Conservation (phyloP, 1,140 invertebrate species). For the Cherax quadricarinatus region DNA sequence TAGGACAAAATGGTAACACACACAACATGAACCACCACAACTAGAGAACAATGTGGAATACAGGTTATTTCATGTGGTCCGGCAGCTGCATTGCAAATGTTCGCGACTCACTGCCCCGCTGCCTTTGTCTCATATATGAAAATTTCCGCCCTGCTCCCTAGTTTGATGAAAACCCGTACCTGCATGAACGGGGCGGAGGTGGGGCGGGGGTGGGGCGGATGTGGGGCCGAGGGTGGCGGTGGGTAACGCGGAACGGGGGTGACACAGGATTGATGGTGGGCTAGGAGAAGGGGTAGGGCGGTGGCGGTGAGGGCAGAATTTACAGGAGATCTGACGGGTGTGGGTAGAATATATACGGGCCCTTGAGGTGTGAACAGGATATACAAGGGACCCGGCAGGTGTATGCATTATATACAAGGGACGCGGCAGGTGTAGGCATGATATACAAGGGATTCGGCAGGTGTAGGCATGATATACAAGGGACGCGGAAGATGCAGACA, state of each 20-base stretch:
- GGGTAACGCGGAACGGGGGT: too few species aligned
- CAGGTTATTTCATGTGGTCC: neutral
- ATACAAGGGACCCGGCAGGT: too few species aligned
- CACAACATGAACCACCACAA: neutral
- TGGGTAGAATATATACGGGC: neutral
- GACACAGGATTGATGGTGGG: neutral
- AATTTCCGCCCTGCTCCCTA: neutral
- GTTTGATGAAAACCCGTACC: neutral
- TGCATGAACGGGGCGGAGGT: neutral
- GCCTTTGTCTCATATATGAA: neutral
- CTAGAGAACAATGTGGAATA: neutral
- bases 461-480: too few species aligned
- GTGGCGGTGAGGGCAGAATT: neutral
- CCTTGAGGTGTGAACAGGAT: neutral
- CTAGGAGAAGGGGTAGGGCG: neutral
- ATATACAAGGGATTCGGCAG: too few species aligned
- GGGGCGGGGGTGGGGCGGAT: too few species aligned
- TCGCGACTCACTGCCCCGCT: neutral
- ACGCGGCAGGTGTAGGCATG: too few species aligned
- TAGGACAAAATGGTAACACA: too few species aligned
- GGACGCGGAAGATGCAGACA: too few species aligned
- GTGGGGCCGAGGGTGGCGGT: neutral
- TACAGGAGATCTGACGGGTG: neutral
- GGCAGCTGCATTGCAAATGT: neutral
- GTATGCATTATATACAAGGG: too few species aligned